Base-by-base conservation (phyloP, 1,140 invertebrate species). In the Globodera ellingtonae region DNA sequence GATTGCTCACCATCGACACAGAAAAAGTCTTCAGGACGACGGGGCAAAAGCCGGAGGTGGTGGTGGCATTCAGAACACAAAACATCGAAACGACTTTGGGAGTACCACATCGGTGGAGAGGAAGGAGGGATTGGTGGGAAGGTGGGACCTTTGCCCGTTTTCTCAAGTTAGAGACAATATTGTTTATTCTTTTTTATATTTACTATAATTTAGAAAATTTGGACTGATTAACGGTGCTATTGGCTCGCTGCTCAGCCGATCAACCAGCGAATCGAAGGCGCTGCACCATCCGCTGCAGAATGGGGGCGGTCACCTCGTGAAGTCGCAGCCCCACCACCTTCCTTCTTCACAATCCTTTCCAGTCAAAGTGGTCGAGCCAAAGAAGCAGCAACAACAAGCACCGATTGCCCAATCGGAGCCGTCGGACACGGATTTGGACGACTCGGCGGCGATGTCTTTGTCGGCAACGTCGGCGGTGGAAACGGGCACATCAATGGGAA, bases 401-500 rank as follows among this genome's bases (percentile, higher is more conserved):
- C 87, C 87, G 6, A 88, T 88, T 75, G 87, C 87, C 13, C 82
- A 89, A 62, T 84, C 87, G 3, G 87, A 88, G 82, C 88, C 87
- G 66, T 86, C 84, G 67, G 87, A 88, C 73, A 88, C 87, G 35
- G 87, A 88, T 79, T 89, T 85, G 59, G 87, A 88, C 52, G 79
- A 85, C 35, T 84, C 83, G 13, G 78, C 84, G 50, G 81, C 81
- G 7, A 52, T 66, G 46, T 59, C 74, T 44, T 48, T 62, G 7
- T 48, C 72, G 3, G 56, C 72, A n/a, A 46, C 24, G 6, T 77
- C 69, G 13, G 56, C 75, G 6, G 65, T 77, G 24, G 75, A 69
- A 48, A 75, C 46, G 52, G 62, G 62, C 21, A 44, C 59, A 21
- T 46, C 48, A 15, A 77, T 67, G 75, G 75, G 75, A 18, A 77